Base-by-base conservation (phyloP, 2,113 vertebrate genomes). In the Oenanthe oenanthe region DNA sequence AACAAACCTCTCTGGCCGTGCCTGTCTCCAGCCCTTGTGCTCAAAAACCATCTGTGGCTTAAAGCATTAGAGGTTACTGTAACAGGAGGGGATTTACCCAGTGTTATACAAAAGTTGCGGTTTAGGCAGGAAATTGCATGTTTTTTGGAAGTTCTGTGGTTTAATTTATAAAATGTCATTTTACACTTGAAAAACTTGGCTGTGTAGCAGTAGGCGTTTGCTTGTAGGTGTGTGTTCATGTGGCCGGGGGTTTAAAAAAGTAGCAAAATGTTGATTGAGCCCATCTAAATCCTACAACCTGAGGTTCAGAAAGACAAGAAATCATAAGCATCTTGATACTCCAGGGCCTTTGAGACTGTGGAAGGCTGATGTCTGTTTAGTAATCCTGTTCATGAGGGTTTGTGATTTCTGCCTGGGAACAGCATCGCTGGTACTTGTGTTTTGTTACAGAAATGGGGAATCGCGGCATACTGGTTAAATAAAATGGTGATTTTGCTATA, bases 211-310 rank as follows among this genome's bases (percentile, higher is more conserved):
- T 26, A 17, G 66, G 53, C 8, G 16, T 70, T 6, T 13, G 38
- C 4, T 58, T 74, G 8, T 31, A 17, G 0, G 0, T 2, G 5
- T 28, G 18, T 67, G 28, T 22, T 79, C 51, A 1, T 12, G 7
- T 3, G 50, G 61, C 9, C 0, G 0, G 15, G 13, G 10, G 4
- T 7, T 29, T 51, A 13, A 47, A 68, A 40, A 28, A 60, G 47
- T 31, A 60, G 32, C n/a, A 32, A 63, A 56, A 45, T 4, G 28
- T 6, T 38, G 25, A 7, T 26, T 18, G 36, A 58, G 47, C 17
- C 38, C 36, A n/a, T 34, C 31, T 12, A 34, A 51, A 51, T 50
- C 9, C 21, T 38, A 11, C 20, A 32, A 11, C 7, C 28, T 4
- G 51, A 31, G 19, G 32, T 60, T 78, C 65, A 54, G 47, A 13